Evolutionary conservation across 2,888 invertebrate genomes (phyloP).

Genomic region (Malthinus seriepunctatus): DNA sequence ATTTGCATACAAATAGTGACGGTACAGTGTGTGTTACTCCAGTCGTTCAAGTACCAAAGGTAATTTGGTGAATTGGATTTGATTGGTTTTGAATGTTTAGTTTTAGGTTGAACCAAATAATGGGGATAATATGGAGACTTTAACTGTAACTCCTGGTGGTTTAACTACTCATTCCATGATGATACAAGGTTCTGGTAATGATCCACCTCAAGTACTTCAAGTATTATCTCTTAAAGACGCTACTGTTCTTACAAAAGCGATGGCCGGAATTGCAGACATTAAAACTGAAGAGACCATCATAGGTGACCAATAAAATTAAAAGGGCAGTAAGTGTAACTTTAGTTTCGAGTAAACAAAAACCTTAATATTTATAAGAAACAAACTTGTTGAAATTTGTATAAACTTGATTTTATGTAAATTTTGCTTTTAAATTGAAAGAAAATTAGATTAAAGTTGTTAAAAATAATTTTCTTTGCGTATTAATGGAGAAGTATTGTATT

Average conservation of each 20-base stretch:
- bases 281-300: slow-evolving; percentile 71
- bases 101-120: slow-evolving; percentile 74
- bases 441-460: too few relatives aligned
- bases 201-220: slow-evolving; percentile 79
- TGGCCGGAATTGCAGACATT: slow-evolving; percentile 72
- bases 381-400: background rate
- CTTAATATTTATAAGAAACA: too few relatives aligned
- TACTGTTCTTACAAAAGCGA: slow-evolving; percentile 78
- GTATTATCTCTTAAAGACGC: slow-evolving; percentile 86
- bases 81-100: slow-evolving; percentile 6
- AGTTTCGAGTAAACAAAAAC: background rate
- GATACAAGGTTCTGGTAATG: slow-evolving; percentile 70
- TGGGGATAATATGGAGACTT: slow-evolving; percentile 72
- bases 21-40: slow-evolving; percentile 83
- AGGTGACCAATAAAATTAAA: slow-evolving; percentile 50
- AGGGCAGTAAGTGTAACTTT: slow-evolving; percentile 1
- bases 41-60: slow-evolving; percentile 75
- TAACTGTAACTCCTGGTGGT: slow-evolving; percentile 73
- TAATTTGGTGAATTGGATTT: slow-evolving; percentile 26
- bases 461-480: too few relatives aligned
- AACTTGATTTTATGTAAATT: slow-evolving; percentile 11
- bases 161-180: slow-evolving; percentile 76
- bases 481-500: too few relatives aligned
- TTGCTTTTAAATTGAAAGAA: background rate
- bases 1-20: slow-evolving; percentile 71